Conservation (phyloP, 2,888 invertebrate species). For the Anthophora plumipes region DNA sequence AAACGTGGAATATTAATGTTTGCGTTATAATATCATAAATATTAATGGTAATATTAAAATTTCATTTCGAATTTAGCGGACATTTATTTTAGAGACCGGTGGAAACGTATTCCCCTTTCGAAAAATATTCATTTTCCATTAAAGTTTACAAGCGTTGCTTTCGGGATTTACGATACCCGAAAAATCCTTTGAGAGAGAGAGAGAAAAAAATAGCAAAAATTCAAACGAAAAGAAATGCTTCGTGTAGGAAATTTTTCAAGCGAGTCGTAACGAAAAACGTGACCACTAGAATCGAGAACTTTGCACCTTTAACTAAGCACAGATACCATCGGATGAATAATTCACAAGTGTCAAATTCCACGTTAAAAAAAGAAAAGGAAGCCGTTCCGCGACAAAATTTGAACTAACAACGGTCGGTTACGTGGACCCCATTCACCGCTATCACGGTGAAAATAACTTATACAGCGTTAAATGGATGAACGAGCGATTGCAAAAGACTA, state of each 20-base stretch:
- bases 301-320: constrained; percentile 15
- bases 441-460: constrained; percentile 14
- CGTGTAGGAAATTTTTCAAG: background rate
- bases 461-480: background rate
- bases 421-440: background rate
- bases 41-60: constrained; percentile 33
- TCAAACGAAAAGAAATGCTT: background rate
- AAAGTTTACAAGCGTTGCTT: background rate
- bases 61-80: constrained; percentile 2
- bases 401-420: background rate
- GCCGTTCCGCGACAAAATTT: background rate
- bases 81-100: background rate
- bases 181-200: background rate
- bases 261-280: background rate
- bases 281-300: constrained; percentile 13
- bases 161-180: background rate
- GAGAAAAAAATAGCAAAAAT: no score
- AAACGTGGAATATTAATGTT: constrained; percentile 42
- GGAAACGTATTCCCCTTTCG: background rate
- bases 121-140: background rate
- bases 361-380: background rate
- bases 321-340: constrained; percentile 29
- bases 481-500: background rate
- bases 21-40: constrained; percentile 36
- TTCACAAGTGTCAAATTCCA: constrained; percentile 19